Percentiles rank a stretch among this genome's conserved stretches.
These are phyloP conservation scores for Mellivora capensis DNA, from an alignment of 2,113 vertebrate genomes.

Conservation along the genomic window DNA sequence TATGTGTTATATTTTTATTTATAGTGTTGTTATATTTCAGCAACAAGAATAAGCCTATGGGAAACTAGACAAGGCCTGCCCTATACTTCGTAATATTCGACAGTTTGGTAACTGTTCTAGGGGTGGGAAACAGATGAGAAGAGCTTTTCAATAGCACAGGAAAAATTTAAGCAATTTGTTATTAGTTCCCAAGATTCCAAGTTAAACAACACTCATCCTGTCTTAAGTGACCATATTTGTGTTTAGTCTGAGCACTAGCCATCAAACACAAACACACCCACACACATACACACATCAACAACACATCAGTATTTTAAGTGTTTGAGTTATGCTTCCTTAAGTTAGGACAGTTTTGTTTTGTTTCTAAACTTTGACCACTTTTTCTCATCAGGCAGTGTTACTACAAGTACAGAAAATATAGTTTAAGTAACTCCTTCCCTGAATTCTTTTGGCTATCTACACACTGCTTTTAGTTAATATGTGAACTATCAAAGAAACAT, in stretches of 20 bases:
- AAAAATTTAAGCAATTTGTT: not conserved
- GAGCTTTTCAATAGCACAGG: not conserved
- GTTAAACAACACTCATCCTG: not conserved
- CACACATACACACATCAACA: not conserved
- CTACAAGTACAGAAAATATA: not conserved
- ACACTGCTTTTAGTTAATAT: constrained; percentile 17
- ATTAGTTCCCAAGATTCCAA: not conserved
- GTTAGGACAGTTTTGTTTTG: not conserved
- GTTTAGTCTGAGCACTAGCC: not conserved
- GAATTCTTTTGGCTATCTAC: not conserved
- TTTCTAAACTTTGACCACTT: not conserved
- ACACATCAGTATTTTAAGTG: not conserved
- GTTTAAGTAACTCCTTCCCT: not conserved
- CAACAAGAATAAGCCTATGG: not conserved
- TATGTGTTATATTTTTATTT: not conserved
- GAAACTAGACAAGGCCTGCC: not conserved
- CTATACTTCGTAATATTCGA: not conserved
- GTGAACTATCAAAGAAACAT: constrained; percentile 1
- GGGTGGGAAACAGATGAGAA: not conserved
- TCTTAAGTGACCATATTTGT: not conserved
- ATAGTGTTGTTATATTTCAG: not conserved
- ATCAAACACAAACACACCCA: not conserved
- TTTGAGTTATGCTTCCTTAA: not conserved
- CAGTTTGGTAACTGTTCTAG: not conserved
- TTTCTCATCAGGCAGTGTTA: not conserved